Conservation (phyloP, 2,888 invertebrate species). For the Euzophera pinguis region DNA sequence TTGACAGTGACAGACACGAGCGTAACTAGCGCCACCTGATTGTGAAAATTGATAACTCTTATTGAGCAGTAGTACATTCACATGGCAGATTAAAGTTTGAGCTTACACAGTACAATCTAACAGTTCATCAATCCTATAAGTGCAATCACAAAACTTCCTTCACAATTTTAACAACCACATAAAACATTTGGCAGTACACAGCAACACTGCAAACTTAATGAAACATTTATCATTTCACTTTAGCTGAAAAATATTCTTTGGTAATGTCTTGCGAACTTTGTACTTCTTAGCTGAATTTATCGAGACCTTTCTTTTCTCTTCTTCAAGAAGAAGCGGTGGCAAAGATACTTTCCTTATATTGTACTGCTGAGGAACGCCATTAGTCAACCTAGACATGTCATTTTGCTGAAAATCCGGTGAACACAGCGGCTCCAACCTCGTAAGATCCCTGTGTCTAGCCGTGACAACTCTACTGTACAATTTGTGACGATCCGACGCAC, state of each 20-base stretch:
- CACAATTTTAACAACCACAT: neutral
- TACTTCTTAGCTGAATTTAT: constrained; percentile 55
- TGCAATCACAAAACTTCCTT: neutral
- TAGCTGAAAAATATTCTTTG: constrained; percentile 39
- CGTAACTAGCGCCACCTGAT: too few relatives aligned
- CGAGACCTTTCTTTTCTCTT: constrained; percentile 56
- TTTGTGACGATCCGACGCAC: constrained; percentile 53
- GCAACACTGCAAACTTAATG: neutral
- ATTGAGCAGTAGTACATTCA: too few relatives aligned
- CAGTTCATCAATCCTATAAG: neutral
- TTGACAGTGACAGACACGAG: too few relatives aligned
- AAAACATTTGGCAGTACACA: neutral
- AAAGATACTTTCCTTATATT: constrained; percentile 66
- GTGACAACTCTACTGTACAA: constrained; percentile 54
- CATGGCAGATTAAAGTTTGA: too few relatives aligned
- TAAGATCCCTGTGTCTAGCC: constrained; percentile 57
- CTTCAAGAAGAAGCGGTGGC: constrained; percentile 65
- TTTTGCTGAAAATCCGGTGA: constrained; percentile 53
- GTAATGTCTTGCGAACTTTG: constrained; percentile 35
- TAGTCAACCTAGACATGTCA: constrained; percentile 38
- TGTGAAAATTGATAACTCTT: too few relatives aligned
- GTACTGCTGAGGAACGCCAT: constrained; percentile 41
- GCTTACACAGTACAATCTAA: constrained; percentile 8
- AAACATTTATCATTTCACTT: constrained; percentile 31
- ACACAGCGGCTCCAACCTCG: constrained; percentile 55